Evolutionary conservation across 2,888 invertebrate species (phyloP).

Genomic region (Drosophila neonasuta): DNA sequence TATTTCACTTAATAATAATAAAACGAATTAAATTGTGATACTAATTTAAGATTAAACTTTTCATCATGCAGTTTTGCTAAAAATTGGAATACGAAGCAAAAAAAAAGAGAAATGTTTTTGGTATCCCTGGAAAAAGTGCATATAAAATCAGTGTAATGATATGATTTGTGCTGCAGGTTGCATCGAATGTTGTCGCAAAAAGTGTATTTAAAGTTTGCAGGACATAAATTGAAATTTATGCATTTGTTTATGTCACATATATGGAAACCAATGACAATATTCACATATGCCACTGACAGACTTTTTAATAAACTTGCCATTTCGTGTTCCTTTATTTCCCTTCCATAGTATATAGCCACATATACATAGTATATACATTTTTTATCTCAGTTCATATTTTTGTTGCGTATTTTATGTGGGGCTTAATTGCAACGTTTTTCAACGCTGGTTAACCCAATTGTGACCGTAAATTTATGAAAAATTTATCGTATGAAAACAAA

Average conservation of each 20-base stretch:
- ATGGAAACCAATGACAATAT: conserved; percentile 58
- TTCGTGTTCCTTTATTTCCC: conserved; percentile 23
- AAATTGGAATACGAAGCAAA: too few relatives aligned
- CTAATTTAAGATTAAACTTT: too few relatives aligned
- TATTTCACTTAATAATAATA: neutral
- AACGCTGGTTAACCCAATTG: conserved; percentile 72
- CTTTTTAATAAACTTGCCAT: conserved; percentile 70
- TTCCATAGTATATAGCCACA: neutral
- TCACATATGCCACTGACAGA: conserved; percentile 68
- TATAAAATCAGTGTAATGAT: conserved; percentile 2
- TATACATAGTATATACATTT: neutral
- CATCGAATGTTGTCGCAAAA: conserved; percentile 33
- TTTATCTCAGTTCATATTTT: conserved; percentile 3
- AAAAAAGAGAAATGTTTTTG: neutral
- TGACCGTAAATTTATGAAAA: conserved; percentile 71
- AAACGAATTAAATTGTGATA: too few relatives aligned
- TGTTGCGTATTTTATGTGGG: conserved; percentile 50
- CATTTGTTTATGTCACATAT: conserved; percentile 67
- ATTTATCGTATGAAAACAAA: conserved; percentile 59
- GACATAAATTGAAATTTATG: conserved; percentile 66
- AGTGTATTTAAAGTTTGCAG: conserved; percentile 38
- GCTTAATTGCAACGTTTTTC: conserved; percentile 74
- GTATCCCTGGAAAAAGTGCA: neutral
- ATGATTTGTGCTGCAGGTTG: conserved; percentile 5
- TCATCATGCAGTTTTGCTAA: too few relatives aligned